A percentile compares a stretch with the other conserved stretches of the same genome.
Conservation (phyloP, 2,888 invertebrate species). For the Sphinx pinastri region DNA sequence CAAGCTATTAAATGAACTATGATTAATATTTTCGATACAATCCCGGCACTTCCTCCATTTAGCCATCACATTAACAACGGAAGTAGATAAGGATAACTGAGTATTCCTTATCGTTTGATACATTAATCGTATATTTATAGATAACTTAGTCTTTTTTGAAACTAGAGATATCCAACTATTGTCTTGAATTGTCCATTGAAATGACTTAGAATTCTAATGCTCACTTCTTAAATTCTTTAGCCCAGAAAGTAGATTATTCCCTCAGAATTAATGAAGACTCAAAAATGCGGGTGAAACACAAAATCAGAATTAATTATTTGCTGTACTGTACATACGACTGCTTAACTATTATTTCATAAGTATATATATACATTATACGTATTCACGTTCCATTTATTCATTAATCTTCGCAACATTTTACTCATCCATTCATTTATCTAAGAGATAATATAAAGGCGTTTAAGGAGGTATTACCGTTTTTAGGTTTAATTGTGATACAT, state of each 20-base stretch:
- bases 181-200: no score
- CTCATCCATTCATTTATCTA: neutral
- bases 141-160: no score
- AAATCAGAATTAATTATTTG: no score
- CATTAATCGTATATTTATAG: neutral
- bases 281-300: no score
- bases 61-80: neutral
- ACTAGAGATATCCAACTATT: no score
- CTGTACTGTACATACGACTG: no score
- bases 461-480: neutral
- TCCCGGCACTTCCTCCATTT: neutral
- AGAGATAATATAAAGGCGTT: neutral
- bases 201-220: no score
- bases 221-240: no score
- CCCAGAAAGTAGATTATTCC: no score
- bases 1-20: neutral
- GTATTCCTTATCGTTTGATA: neutral
- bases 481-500: constrained; percentile 16
- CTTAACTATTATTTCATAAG: no score
- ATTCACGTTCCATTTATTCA: neutral
- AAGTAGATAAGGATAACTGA: constrained; percentile 4
- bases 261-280: no score
- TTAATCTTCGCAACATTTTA: neutral
- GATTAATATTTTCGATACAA: neutral
- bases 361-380: no score